Percentiles rank a stretch among this genome's conserved stretches.
Evolutionary conservation across 92 coral and sea anemone genomes (phyloP).

Genomic region (Phymanthus crucifer): DNA sequence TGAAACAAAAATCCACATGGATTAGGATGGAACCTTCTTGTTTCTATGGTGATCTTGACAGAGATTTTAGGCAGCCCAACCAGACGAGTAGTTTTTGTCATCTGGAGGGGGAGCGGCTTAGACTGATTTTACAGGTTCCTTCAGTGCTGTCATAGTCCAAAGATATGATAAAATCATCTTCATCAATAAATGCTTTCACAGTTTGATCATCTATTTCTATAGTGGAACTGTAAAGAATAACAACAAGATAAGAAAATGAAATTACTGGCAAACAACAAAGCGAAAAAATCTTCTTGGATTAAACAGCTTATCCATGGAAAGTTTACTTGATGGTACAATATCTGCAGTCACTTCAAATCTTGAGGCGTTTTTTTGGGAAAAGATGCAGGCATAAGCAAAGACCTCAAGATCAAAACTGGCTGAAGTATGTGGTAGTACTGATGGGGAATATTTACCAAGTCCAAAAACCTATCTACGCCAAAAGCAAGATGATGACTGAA

Average conservation of each 20-base stretch:
- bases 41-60: not conserved
- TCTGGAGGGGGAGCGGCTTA: slow-evolving; percentile 23
- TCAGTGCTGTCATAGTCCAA: slow-evolving; percentile 46
- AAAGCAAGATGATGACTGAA: too few relatives aligned
- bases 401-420: not conserved
- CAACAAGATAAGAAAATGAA: not conserved
- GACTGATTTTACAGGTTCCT: slow-evolving; percentile 43
- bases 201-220: slow-evolving; percentile 60
- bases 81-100: not conserved
- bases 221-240: slow-evolving; percentile 40
- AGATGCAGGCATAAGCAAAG: not conserved
- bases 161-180: slow-evolving; percentile 57
- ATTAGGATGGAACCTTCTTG: not conserved
- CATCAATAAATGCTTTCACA: slow-evolving; percentile 52
- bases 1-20: not conserved
- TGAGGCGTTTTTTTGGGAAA: not conserved
- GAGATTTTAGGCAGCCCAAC: slow-evolving; percentile 9
- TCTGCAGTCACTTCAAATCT: not conserved
- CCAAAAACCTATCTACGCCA: too few relatives aligned
- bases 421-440: not conserved
- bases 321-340: not conserved
- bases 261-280: not conserved
- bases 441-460: too few relatives aligned
- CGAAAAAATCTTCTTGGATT: slow-evolving; percentile 4
- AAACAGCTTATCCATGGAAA: not conserved